Evolutionary conservation across 2,797 vertebrate genomes (phyloP), one percentile per base, ranked within the genome.

Genomic region (Pipistrellus pipistrellus): DNA sequence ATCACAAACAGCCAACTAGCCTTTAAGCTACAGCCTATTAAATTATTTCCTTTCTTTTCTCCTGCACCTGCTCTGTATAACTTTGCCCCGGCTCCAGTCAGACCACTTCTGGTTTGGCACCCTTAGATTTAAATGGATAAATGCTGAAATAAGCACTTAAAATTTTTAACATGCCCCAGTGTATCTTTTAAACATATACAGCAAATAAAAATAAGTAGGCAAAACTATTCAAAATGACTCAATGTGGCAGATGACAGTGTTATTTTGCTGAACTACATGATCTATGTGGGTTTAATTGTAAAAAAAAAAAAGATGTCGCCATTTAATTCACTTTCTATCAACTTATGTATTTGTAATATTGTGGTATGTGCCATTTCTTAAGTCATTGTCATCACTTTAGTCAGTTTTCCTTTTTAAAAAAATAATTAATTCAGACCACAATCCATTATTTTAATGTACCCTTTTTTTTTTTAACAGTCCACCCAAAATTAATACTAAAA

Each of bases 161-260:
- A 64, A 9, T n/a, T 27, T 62, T 62, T 62, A 77, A 59, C 48
- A 94, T 77, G 7, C 7, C 13, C 82, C 69, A 41, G 23, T 88
- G 53, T 91, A 83, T 87, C 8, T 86, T 76, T 30, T 91, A 64
- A 62, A 71, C 46, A 71, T 30, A 90, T 57, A 30, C 14, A 84
- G 95, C 12, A 84, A 95, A 69, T 93, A 85, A 96, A 95, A 71
- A 90, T 85, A 82, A 18, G 10, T 55, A 75, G 20, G 14, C 10
- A 78, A 75, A 91, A 76, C 51, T 55, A 80, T 51, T 93, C 78
- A 88, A 85, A 94, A 76, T 93, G 20, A 96, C 71, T 95, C 95
- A 82, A 30, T 41, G 3, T 88, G 78, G 75, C 41, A 87, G 41
- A 81, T 78, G 51, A 82, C 93, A 13, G 86, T 48, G 30, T 32